Percentiles rank a stretch among this genome's conserved stretches.
phyloP scores from a whole-genome alignment of 1,140 invertebrate genomes.

The Cyclina sinensis region DNA sequence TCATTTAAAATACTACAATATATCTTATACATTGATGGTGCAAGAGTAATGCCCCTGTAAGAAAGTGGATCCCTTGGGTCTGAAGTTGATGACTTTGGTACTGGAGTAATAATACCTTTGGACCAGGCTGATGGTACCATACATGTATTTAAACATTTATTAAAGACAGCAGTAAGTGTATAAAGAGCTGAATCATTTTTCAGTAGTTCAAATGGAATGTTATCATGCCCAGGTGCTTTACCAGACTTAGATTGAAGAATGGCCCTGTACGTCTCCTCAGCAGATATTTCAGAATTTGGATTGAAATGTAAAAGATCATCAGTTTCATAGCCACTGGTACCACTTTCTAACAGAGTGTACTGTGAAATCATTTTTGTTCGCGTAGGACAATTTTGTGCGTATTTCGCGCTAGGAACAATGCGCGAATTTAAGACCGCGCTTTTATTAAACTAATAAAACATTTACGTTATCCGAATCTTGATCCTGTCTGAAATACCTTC shows the following conservation, averaged over 20 bases:
- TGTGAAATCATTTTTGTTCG: too few relatives aligned
- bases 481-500: too few relatives aligned
- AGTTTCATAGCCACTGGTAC: too few relatives aligned
- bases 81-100: too few relatives aligned
- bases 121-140: background rate
- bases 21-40: too few relatives aligned
- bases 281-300: background rate
- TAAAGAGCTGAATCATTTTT: conserved; percentile 21
- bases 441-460: too few relatives aligned
- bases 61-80: conserved; percentile 28
- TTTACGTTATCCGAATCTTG: too few relatives aligned
- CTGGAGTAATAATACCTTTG: too few relatives aligned
- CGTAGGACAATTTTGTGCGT: too few relatives aligned
- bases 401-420: too few relatives aligned
- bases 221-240: background rate
- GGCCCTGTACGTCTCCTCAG: background rate
- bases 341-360: too few relatives aligned
- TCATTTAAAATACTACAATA: conserved; percentile 36
- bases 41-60: conserved; percentile 20
- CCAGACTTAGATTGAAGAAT: background rate
- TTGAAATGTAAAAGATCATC: background rate
- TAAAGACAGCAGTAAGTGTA: background rate
- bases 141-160: background rate
- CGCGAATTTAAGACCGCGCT: too few relatives aligned
- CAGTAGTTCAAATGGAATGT: background rate